Evolutionary conservation across 2,888 invertebrate genomes (phyloP), one percentile per base, ranked within the genome.

Genomic region (Pilophorus perplexus): DNA sequence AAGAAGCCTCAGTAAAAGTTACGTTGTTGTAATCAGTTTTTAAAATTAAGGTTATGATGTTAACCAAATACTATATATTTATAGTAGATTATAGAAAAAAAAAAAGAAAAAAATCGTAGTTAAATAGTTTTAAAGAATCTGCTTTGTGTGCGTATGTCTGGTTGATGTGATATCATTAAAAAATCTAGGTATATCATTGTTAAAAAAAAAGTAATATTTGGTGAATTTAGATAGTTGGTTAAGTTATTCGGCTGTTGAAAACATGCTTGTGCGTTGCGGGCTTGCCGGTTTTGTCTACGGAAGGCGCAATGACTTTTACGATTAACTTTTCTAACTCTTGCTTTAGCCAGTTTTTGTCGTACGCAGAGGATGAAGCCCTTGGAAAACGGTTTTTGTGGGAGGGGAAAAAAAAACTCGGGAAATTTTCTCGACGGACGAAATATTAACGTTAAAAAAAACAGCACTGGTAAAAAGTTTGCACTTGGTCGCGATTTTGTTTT

Each of bases 51-150:
- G 66, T 71, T 71, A 71, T 70, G 69, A 72, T 72, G 72, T 72
- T 72, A 72, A 72, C 71, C 71, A 72, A 71, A 71, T 57, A 68
- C 55, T 69, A 70, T 70, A n/a, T n/a, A 70, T 70, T 69, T 71
- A 71, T 71, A 54, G 64, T 71, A 70, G 70, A 68, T 68, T 70
- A 71, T 70, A 71, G 67, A 64, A 64, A 37, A 71, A 70, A 54
- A 65, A 62, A 71, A 64, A 65, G 59, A 64, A 37, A 71, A 70
- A 54, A 65, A 62, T 70, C 54, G 67, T 69, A 67, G 67, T 66
- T 68, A 22, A 65, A 66, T 69, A 71, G 69, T 71, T 64, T 67
- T 64, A 64, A 66, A 68, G 52, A 70, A 65, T 71, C 67, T 70
- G 70, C 70, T 71, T 70, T 71, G 69, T 70, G 69, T 71, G 69